Percentiles rank a stretch among this genome's conserved stretches.
These are phyloP conservation scores for Actinopyga echinites DNA, from an alignment of 53 echinoderm and acorn worm genomes.

Conservation along the genomic window DNA sequence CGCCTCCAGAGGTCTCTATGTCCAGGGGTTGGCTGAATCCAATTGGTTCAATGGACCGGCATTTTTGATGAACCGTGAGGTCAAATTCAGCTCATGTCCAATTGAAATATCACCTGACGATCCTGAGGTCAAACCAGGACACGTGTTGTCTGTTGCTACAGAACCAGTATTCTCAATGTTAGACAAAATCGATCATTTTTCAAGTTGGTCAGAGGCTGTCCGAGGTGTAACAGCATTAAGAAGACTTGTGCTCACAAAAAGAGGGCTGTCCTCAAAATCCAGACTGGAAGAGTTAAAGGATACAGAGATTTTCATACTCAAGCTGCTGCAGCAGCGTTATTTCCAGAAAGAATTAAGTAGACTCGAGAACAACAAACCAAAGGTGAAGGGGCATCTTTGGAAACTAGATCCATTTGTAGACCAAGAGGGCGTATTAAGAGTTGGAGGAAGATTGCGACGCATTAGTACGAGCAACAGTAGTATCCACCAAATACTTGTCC, in stretches of 20 bases:
- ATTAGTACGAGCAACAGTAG: not conserved
- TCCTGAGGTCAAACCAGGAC: constrained; percentile 58
- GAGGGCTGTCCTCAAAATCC: not conserved
- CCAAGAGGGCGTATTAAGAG: constrained; percentile 24
- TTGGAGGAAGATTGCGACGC: constrained; percentile 28
- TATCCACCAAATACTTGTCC: constrained; percentile 45
- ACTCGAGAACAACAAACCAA: not conserved
- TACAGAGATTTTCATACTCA: constrained; percentile 31
- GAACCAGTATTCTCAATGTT: not conserved
- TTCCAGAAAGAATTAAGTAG: constrained; percentile 26
- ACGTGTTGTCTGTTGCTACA: constrained; percentile 15
- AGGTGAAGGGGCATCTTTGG: constrained; percentile 14
- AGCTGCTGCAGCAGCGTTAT: constrained; percentile 24
- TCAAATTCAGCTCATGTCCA: constrained; percentile 1
- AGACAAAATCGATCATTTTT: constrained; percentile 29
- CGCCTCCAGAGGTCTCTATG: constrained; percentile 46
- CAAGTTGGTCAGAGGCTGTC: constrained; percentile 44
- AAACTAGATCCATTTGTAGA: constrained; percentile 48
- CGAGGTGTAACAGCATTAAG: constrained; percentile 22
- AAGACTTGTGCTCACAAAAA: not conserved
- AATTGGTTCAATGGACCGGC: constrained; percentile 56
- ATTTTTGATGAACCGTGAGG: constrained; percentile 43
- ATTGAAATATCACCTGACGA: constrained; percentile 33
- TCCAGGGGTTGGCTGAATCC: not conserved
- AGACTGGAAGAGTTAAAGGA: not conserved